These are phyloP conservation scores for Chrysomallon squamiferum DNA, from an alignment of 1,140 invertebrate genomes.

Conservation along the genomic window DNA sequence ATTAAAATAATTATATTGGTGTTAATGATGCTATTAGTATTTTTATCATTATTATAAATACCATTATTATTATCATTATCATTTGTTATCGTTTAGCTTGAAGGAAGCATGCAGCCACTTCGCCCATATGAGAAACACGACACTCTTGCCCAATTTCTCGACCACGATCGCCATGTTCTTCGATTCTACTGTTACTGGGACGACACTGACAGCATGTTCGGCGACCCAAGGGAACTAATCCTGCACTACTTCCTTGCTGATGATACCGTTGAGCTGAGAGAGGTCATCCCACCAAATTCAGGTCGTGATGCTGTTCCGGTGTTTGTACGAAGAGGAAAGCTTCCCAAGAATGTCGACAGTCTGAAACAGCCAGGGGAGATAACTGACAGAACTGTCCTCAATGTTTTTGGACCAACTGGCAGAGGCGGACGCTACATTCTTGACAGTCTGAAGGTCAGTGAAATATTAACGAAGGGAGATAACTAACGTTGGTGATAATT, in stretches of 20 bases:
- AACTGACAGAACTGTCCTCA: slow-evolving; percentile 72
- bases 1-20: too few species aligned
- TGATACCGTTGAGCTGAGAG: slow-evolving; percentile 64
- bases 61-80: not conserved
- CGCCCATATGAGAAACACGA: slow-evolving; percentile 63
- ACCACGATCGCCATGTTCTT: slow-evolving; percentile 63
- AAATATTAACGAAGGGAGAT: not conserved
- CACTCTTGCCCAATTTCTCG: slow-evolving; percentile 63
- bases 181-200: slow-evolving; percentile 64
- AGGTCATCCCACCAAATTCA: slow-evolving; percentile 59
- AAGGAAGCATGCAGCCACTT: slow-evolving; percentile 62
- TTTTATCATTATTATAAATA: too few species aligned
- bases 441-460: slow-evolving; percentile 62
- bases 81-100: slow-evolving; percentile 53
- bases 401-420: slow-evolving; percentile 72
- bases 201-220: slow-evolving; percentile 63
- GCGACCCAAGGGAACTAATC: slow-evolving; percentile 61
- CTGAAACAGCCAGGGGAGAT: slow-evolving; percentile 70
- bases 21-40: too few species aligned
- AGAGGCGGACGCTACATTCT: slow-evolving; percentile 70
- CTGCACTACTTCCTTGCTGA: slow-evolving; percentile 64
- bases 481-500: too few species aligned
- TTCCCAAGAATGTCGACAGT: slow-evolving; percentile 59
- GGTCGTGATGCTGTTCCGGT: slow-evolving; percentile 61
- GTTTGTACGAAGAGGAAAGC: slow-evolving; percentile 56